phyloP scores from a whole-genome alignment of 2,797 vertebrate genomes.

The Spinibarbus caldwelli region DNA sequence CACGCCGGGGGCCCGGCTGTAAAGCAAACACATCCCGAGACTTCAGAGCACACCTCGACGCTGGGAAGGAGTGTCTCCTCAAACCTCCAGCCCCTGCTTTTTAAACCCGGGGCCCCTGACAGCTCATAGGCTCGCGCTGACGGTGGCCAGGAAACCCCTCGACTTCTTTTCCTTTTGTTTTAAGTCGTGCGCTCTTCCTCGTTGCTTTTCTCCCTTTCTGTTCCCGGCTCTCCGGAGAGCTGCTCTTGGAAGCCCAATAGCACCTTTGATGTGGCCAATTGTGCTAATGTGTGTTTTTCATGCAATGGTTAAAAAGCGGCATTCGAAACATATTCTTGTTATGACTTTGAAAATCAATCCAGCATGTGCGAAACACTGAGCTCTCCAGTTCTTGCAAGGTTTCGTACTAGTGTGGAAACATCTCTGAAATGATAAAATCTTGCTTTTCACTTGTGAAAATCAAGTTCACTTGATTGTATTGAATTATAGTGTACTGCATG shows the following conservation, averaged over 20 bases:
- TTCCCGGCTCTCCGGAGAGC: constrained; percentile 44
- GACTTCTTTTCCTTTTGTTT: constrained; percentile 35
- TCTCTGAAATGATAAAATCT: too few relatives aligned
- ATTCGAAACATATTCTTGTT: constrained; percentile 63
- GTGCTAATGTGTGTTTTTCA: constrained; percentile 63
- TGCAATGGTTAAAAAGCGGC: constrained; percentile 62
- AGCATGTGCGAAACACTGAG: background rate
- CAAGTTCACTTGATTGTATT: too few relatives aligned
- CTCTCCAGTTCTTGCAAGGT: constrained; percentile 65
- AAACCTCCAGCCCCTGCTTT: constrained; percentile 78
- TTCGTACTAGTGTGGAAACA: background rate
- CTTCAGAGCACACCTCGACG: constrained; percentile 20
- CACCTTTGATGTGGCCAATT: constrained; percentile 71
- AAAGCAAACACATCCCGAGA: constrained; percentile 68
- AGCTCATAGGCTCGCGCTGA: constrained; percentile 75
- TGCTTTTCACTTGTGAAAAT: background rate
- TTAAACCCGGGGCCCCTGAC: constrained; percentile 75
- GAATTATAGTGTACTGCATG: too few relatives aligned
- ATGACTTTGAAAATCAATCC: constrained; percentile 61
- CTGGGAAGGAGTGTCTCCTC: constrained; percentile 65
- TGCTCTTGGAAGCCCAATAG: constrained; percentile 60
- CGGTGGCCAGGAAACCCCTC: constrained; percentile 56
- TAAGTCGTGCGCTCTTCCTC: constrained; percentile 21
- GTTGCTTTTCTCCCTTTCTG: constrained; percentile 25
- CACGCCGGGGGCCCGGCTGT: constrained; percentile 55